These are phyloP conservation scores for Nannobrachium achirus DNA, from an alignment of 2,113 vertebrate species.

Conservation along the genomic window DNA sequence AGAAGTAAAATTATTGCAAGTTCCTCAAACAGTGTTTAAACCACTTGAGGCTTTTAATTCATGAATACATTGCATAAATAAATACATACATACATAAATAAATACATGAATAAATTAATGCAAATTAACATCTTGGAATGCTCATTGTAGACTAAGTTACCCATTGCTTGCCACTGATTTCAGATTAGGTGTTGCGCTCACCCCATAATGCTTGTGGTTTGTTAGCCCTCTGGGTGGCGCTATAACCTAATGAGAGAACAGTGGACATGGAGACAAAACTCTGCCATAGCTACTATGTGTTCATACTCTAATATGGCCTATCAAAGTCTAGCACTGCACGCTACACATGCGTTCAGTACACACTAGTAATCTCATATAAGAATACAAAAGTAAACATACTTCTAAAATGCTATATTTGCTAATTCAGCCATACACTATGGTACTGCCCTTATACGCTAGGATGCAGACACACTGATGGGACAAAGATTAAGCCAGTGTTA, in stretches of 20 bases:
- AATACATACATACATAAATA: slow-evolving; percentile 45
- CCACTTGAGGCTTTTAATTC: slow-evolving; percentile 60
- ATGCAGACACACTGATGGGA: slow-evolving; percentile 19
- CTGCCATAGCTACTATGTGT: not conserved
- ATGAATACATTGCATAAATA: slow-evolving; percentile 48
- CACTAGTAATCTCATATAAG: not conserved
- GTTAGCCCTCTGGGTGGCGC: slow-evolving; percentile 26
- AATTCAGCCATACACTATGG: slow-evolving; percentile 9
- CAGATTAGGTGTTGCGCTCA: slow-evolving; percentile 8
- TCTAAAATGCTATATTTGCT: slow-evolving; percentile 15
- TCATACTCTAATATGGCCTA: no score
- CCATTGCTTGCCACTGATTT: slow-evolving; percentile 21
- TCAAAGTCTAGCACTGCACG: slow-evolving; percentile 8
- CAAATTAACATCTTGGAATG: slow-evolving; percentile 24
- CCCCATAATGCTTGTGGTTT: slow-evolving; percentile 21
- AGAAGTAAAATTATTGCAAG: no score
- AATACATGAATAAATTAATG: slow-evolving; percentile 23
- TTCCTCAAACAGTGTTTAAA: not conserved
- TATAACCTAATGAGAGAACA: slow-evolving; percentile 2
- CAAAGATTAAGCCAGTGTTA: slow-evolving; percentile 18
- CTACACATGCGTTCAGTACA: not conserved
- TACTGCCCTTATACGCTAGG: slow-evolving; percentile 13
- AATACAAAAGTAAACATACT: slow-evolving; percentile 10
- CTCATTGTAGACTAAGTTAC: slow-evolving; percentile 21
- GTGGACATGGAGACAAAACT: not conserved